Evolutionary conservation across 2,797 vertebrate genomes (phyloP), one percentile per base, ranked within the genome.

Genomic region (Aulostomus chinensis): DNA sequence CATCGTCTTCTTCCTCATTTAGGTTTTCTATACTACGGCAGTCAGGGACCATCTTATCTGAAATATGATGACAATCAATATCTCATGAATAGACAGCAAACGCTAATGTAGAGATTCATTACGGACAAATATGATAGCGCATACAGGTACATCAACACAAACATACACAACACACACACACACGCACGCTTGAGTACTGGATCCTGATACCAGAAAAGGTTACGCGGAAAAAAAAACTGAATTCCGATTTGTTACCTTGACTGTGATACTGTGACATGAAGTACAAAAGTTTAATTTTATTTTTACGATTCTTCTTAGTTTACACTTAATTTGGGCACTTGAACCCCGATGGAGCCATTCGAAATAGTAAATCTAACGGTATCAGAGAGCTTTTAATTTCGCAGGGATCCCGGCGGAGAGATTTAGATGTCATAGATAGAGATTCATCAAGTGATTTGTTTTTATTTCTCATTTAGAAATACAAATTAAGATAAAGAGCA

Each of bases 61-160:
- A 83, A 75, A 68, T 65, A 39, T 52, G 45, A 89, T 78, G 89
- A 90, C 89, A 92, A 92, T 91, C 89, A 91, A 76, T 86, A 76
- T 63, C 72, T 66, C 47, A 73, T 45, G 21, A 78, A 57, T 54
- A 58, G 66, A 60, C 72, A 78, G 62, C 56, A 61, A 65, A 57
- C 67, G 58, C 63, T 68, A 65, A 22, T 45, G 38, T 35, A 50
- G 30, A 68, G 9, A 68, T 36, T 18, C 52, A 36, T 65, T 8
- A 61, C n/a, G n/a, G n/a, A n/a, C n/a, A n/a, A n/a, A n/a, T n/a
- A n/a, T n/a, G n/a, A n/a, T n/a, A n/a, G n/a, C 32, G 25, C 13
- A 10, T 26, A 35, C 32, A 59, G 33, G 16, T 29, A 10, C 20
- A 38, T 14, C 48, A 18, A 39, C 14, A 50, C 12, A 21, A 7